Conservation (phyloP, 2,888 invertebrate species). For the Sarcophaga rosellei region DNA sequence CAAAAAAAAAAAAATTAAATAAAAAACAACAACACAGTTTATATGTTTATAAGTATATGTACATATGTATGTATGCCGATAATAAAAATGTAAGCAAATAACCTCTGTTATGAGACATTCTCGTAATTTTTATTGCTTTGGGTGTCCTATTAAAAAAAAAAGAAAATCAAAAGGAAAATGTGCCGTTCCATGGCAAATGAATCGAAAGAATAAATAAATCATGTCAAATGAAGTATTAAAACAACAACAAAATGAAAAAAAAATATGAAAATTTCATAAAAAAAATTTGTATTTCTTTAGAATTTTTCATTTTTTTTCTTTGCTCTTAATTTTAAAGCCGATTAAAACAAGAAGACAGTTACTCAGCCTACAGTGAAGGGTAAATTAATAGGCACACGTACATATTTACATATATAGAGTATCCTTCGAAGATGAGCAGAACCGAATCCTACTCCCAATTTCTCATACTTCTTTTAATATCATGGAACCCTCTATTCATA, state of each 20-base stretch:
- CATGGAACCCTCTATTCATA: too few relatives aligned
- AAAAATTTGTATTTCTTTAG: conserved; percentile 36
- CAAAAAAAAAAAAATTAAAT: conserved; percentile 7
- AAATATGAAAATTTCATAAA: not conserved
- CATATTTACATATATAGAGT: too few relatives aligned
- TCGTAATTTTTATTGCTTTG: conserved; percentile 51
- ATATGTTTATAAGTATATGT: not conserved
- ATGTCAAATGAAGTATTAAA: conserved; percentile 32
- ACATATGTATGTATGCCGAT: not conserved
- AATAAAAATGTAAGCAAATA: not conserved
- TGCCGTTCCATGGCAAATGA: conserved; percentile 51
- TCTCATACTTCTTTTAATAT: too few relatives aligned
- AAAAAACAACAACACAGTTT: not conserved
- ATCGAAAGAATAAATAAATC: conserved; percentile 52
- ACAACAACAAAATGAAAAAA: not conserved
- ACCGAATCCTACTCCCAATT: too few relatives aligned
- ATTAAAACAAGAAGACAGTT: too few relatives aligned
- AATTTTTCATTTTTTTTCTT: conserved; percentile 17
- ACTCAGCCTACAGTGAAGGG: too few relatives aligned
- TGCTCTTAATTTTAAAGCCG: too few relatives aligned
- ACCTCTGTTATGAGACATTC: conserved; percentile 28
- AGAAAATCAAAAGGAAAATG: conserved; percentile 9
- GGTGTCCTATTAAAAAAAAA: conserved; percentile 58
- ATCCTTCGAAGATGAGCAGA: too few relatives aligned
- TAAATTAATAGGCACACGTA: too few relatives aligned